Evolutionary conservation across 1,140 invertebrate genomes (phyloP), one percentile per base, ranked within the genome.

Genomic region (Drosophila varians): DNA sequence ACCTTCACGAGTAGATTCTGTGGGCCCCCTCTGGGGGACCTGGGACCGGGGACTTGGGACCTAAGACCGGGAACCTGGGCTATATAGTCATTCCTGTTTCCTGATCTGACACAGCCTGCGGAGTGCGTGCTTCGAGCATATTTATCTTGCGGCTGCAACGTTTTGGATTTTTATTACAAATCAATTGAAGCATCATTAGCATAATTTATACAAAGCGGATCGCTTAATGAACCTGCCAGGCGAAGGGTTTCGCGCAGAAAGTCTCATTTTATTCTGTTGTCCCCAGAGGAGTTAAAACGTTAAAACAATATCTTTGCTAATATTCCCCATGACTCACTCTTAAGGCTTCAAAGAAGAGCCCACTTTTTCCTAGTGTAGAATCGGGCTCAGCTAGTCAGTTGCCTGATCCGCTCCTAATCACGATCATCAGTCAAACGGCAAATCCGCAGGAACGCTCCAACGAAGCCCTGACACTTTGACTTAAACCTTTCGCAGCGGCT

Each of bases 151-250:
- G 74, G 68, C 62, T 68, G 74, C 64, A 74, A 57, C 72, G 70
- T 69, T 86, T 75, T 77, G 77, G 72, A 90, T 89, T 91, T 91
- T 90, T 91, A 91, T 91, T 91, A 91, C 90, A 91, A 91, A 91
- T 91, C 90, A 91, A 91, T 91, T 91, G 90, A 87, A 91, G 86
- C 77, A 87, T 91, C 90, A 91, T 91, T 91, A 91, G 80, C 90
- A 91, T 91, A 91, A 91, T 91, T 91, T 91, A 91, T 91, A 91
- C 90, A 91, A 91, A 91, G 89, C 86, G 87, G 28, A 74, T 89
- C 68, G 80, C 79, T 91, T 91, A 91, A 91, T 91, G 90, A 91
- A 87, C 58, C 77, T 70, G 62, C 46, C 71, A 2, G 14, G 38
- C 3, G 8, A 3, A 18, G 38, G 38, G 38, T 3, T 11, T 9